Evolutionary conservation across 2,888 invertebrate species (phyloP).

Genomic region (Sturmia bella): DNA sequence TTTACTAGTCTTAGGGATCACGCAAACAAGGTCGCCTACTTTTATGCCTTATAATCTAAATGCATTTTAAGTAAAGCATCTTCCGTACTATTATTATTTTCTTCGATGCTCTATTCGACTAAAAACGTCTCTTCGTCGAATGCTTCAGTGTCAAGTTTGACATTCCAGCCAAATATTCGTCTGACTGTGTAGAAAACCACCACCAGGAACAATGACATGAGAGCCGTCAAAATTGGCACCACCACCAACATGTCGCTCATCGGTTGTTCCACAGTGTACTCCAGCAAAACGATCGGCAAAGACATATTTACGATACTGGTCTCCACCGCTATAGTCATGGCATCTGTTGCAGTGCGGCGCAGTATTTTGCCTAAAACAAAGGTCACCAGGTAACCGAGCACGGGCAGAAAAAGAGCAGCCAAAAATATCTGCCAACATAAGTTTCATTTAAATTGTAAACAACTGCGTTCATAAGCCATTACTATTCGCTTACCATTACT

Average conservation of each 20-base stretch:
- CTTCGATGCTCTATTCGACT: constrained; percentile 23
- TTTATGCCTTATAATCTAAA: too few relatives aligned
- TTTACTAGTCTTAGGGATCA: too few relatives aligned
- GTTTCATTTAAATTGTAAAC: too few relatives aligned
- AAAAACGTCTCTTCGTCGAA: constrained; percentile 71
- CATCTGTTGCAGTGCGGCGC: constrained; percentile 85
- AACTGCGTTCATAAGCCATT: neutral
- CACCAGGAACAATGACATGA: constrained; percentile 94
- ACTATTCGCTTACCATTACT: constrained; percentile 62
- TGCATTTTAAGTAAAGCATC: too few relatives aligned
- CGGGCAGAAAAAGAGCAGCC: constrained; percentile 75
- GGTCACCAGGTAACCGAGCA: constrained; percentile 88
- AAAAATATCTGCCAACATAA: constrained; percentile 67
- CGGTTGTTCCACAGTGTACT: constrained; percentile 90
- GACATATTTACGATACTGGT: constrained; percentile 95
- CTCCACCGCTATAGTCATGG: constrained; percentile 92
- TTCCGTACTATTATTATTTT: neutral
- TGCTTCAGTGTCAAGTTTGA: constrained; percentile 65
- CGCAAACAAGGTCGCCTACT: too few relatives aligned
- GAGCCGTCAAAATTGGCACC: constrained; percentile 92
- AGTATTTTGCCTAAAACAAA: constrained; percentile 84
- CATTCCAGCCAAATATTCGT: constrained; percentile 80
- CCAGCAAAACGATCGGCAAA: constrained; percentile 91
- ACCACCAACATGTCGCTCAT: constrained; percentile 92
- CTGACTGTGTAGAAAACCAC: constrained; percentile 83